These are phyloP conservation scores for Lucilia cuprina DNA, from an alignment of 1,140 invertebrate species.

Conservation along the genomic window DNA sequence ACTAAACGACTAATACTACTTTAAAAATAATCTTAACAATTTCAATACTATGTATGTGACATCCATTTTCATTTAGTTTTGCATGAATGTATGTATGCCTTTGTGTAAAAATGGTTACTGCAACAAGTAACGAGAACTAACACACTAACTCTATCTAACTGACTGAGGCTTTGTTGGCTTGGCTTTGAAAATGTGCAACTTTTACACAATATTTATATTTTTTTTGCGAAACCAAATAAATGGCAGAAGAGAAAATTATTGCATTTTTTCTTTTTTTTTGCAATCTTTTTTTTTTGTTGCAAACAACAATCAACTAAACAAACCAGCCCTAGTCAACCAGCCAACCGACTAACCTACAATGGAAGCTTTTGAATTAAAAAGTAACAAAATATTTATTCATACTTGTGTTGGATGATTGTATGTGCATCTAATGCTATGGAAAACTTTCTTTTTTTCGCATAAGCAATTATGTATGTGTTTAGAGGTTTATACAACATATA, in stretches of 20 bases:
- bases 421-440: not conserved
- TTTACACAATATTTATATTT: constrained; percentile 57
- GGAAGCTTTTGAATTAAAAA: not conserved
- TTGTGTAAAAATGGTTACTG: not conserved
- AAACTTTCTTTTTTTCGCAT: not conserved
- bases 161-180: not conserved
- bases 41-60: not conserved
- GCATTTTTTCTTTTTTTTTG: constrained; percentile 8
- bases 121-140: not conserved
- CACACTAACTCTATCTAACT: not conserved
- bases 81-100: not conserved
- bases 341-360: constrained; percentile 32
- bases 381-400: not conserved
- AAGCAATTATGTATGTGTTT: not conserved
- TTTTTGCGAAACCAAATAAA: not conserved
- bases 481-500: too few species aligned
- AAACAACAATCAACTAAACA: constrained; percentile 18
- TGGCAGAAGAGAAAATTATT: constrained; percentile 35
- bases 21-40: not conserved
- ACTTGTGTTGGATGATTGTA: not conserved
- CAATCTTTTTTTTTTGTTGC: constrained; percentile 25
- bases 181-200: constrained; percentile 41
- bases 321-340: constrained; percentile 9
- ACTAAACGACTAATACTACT: not conserved
- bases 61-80: constrained; percentile 3